These are phyloP conservation scores for Lomographa bimaculata DNA, from an alignment of 2,888 invertebrate genomes.

Conservation along the genomic window DNA sequence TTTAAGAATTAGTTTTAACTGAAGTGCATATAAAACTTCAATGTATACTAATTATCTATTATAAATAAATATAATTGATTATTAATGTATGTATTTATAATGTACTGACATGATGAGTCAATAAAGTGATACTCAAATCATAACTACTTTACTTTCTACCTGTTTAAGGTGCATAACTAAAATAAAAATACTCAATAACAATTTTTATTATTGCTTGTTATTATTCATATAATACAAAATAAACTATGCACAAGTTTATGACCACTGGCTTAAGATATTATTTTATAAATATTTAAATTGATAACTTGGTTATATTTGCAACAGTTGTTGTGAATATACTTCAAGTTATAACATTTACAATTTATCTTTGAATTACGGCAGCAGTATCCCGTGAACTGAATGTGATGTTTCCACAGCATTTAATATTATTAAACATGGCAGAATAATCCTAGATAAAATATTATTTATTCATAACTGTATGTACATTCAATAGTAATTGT, in stretches of 20 bases:
- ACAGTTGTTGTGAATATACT: conserved; percentile 16
- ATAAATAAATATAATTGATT: conserved; percentile 11
- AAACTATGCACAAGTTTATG: conserved; percentile 86
- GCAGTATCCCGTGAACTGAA: conserved; percentile 58
- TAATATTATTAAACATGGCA: conserved; percentile 63
- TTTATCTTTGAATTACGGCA: too few species aligned
- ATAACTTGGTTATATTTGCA: conserved; percentile 41
- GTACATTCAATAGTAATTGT: conserved; percentile 66
- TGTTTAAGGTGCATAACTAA: conserved; percentile 24
- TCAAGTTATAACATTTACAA: conserved; percentile 4
- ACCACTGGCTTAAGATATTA: conserved; percentile 62
- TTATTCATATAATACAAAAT: conserved; percentile 88
- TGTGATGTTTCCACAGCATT: conserved; percentile 63
- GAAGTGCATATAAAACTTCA: conserved; percentile 19
- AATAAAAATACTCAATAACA: conserved; percentile 78
- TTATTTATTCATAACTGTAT: conserved; percentile 67
- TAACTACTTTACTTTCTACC: too few species aligned
- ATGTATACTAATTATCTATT: conserved; percentile 4
- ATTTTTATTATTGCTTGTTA: conserved; percentile 86
- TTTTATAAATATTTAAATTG: conserved; percentile 65
- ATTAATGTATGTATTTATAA: conserved; percentile 47
- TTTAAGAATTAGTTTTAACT: too few species aligned
- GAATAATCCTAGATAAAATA: conserved; percentile 59
- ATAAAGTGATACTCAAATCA: conserved; percentile 51
- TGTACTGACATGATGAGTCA: conserved; percentile 50